phyloP scores from a whole-genome alignment of 2,888 invertebrate genomes.

The Parnassius mnemosyne region DNA sequence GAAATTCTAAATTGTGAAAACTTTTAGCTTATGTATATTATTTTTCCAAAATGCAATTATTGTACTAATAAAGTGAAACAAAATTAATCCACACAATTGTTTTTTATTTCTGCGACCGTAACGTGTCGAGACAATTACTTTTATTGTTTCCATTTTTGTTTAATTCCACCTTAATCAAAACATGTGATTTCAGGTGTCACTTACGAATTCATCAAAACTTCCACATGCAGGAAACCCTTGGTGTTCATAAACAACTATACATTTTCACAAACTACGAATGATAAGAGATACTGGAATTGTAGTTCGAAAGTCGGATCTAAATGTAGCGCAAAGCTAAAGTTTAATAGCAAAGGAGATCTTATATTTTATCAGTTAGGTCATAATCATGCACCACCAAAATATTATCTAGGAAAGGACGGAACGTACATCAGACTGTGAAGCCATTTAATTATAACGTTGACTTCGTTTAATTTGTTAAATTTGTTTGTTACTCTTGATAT shows the following conservation, averaged over 20 bases:
- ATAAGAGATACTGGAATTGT: slow-evolving; percentile 33
- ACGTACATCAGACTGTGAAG: slow-evolving; percentile 10
- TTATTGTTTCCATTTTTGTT: too few species aligned
- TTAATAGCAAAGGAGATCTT: slow-evolving; percentile 35
- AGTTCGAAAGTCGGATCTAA: slow-evolving; percentile 25
- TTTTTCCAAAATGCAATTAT: too few species aligned
- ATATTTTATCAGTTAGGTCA: slow-evolving; percentile 39
- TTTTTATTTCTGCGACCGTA: too few species aligned
- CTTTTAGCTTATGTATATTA: too few species aligned
- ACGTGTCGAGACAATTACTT: too few species aligned
- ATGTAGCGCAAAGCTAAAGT: slow-evolving; percentile 32
- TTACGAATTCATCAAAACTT: slow-evolving; percentile 28
- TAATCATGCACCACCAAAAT: slow-evolving; percentile 43
- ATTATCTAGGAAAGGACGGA: slow-evolving; percentile 29
- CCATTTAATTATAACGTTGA: not conserved
- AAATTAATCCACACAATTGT: too few species aligned
- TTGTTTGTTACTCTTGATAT: too few species aligned
- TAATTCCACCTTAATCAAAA: too few species aligned
- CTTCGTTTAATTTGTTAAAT: too few species aligned
- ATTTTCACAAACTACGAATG: slow-evolving; percentile 29
- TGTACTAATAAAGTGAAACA: too few species aligned
- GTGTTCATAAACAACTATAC: slow-evolving; percentile 34
- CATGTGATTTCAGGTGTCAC: slow-evolving; percentile 6
- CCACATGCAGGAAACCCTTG: slow-evolving; percentile 30
- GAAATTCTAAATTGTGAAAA: too few species aligned